Evolutionary conservation across 2,113 vertebrate genomes (phyloP).

Genomic region (Anhinga rufa): DNA sequence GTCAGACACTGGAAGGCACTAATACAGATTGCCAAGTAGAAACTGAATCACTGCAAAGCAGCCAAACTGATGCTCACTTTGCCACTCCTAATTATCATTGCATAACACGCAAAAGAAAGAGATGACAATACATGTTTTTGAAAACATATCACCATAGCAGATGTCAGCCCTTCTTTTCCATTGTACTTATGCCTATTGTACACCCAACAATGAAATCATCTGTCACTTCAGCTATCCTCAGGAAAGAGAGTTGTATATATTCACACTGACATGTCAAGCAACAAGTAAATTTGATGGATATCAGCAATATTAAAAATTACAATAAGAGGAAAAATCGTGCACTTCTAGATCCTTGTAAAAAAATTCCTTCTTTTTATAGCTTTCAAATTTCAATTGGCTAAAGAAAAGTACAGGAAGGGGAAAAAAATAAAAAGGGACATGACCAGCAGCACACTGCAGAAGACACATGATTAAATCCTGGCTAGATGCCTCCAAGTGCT

Average conservation of each 20-base stretch:
- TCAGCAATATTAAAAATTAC: neutral
- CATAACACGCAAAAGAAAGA: neutral
- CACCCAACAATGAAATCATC: conserved; percentile 30
- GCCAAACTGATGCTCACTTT: neutral
- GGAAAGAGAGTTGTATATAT: conserved; percentile 18
- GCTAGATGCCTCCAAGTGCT: neutral
- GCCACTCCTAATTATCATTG: conserved; percentile 15
- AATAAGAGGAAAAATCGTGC: neutral
- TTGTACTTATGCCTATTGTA: conserved; percentile 30
- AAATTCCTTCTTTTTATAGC: neutral
- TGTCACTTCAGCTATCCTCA: conserved; percentile 26
- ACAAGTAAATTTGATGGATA: conserved; percentile 7
- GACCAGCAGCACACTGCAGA: neutral
- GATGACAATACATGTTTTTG: conserved; percentile 3
- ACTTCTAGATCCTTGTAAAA: neutral
- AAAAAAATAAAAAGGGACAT: neutral
- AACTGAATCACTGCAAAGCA: neutral
- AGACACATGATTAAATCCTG: neutral
- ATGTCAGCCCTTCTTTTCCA: conserved; percentile 7
- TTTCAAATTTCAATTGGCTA: neutral
- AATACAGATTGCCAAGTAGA: neutral
- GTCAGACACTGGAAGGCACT: neutral
- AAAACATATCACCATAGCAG: conserved; percentile 20
- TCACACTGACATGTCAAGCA: conserved; percentile 3
- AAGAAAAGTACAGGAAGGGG: neutral